Conservation (phyloP, 2,113 vertebrate genomes). For the Polypterus senegalus region DNA sequence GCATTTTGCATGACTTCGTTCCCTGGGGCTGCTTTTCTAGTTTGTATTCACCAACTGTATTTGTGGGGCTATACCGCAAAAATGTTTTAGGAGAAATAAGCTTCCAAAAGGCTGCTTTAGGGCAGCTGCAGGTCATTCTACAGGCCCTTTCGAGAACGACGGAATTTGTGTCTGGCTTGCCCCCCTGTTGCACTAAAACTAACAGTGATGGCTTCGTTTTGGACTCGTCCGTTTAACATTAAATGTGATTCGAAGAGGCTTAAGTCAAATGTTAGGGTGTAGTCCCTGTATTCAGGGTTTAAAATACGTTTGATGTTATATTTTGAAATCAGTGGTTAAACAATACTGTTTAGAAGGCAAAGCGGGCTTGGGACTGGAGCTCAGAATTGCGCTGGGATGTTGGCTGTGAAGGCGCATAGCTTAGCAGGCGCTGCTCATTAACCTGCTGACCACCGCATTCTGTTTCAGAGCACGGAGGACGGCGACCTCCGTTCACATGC, state of each 20-base stretch:
- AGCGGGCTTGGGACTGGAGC: slow-evolving; percentile 13
- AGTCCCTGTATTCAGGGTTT: too few relatives aligned
- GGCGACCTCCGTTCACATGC: slow-evolving; percentile 3
- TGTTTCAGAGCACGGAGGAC: slow-evolving; percentile 19
- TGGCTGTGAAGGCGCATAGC: slow-evolving; percentile 36
- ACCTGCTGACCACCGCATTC: slow-evolving; percentile 12
- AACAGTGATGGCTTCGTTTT: too few relatives aligned
- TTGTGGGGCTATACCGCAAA: background rate
- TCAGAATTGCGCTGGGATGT: too few relatives aligned
- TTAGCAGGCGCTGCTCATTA: slow-evolving; percentile 24
- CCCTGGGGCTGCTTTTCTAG: background rate
- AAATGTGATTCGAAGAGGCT: too few relatives aligned
- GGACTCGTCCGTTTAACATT: too few relatives aligned
- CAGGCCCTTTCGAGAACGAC: too few relatives aligned
- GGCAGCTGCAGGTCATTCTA: too few relatives aligned
- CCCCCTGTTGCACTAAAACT: too few relatives aligned
- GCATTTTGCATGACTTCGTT: slow-evolving; percentile 43
- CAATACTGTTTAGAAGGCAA: background rate
- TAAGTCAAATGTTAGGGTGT: too few relatives aligned
- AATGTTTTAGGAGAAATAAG: background rate
- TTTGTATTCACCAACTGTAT: background rate
- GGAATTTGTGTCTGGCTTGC: too few relatives aligned
- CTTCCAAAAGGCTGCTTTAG: too few relatives aligned
- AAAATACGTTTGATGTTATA: too few relatives aligned
- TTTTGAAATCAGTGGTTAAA: background rate